phyloP scores from a whole-genome alignment of 2,888 invertebrate genomes.

The Patella depressa region DNA sequence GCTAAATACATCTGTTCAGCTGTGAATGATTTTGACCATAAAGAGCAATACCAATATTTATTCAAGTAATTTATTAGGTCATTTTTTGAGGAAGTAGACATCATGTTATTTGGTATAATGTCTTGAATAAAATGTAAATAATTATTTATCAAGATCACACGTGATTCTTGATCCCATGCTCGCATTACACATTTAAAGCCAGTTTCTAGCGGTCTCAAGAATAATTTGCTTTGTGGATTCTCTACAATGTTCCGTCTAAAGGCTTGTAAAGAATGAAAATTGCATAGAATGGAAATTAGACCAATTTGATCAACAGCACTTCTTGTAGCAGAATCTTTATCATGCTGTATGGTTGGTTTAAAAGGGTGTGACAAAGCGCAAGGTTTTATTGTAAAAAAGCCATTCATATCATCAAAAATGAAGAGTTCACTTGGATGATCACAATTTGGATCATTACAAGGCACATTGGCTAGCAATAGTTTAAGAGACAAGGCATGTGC shows the following conservation, averaged over 20 bases:
- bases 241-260: constrained; percentile 15
- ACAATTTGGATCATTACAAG: constrained; percentile 17
- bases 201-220: constrained; percentile 20
- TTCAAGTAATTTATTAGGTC: constrained; percentile 9
- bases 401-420: constrained; percentile 22
- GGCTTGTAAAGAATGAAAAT: constrained; percentile 22
- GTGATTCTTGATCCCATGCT: constrained; percentile 3
- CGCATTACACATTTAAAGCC: constrained; percentile 21
- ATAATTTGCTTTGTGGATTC: constrained; percentile 4
- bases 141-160: neutral
- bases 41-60: constrained; percentile 17
- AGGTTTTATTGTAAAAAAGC: constrained; percentile 9
- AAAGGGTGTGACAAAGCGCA: constrained; percentile 5
- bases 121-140: constrained; percentile 14
- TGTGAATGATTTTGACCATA: constrained; percentile 16
- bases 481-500: constrained; percentile 15
- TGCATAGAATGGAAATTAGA: constrained; percentile 15
- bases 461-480: constrained; percentile 17
- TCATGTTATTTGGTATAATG: constrained; percentile 13
- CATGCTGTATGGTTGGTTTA: constrained; percentile 22
- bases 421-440: constrained; percentile 8
- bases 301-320: constrained; percentile 9
- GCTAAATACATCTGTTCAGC: constrained; percentile 13
- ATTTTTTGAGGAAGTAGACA: neutral
- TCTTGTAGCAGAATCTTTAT: constrained; percentile 14